Conservation (phyloP, 2,797 vertebrate species). For the Triplophysa yarkandensis region DNA sequence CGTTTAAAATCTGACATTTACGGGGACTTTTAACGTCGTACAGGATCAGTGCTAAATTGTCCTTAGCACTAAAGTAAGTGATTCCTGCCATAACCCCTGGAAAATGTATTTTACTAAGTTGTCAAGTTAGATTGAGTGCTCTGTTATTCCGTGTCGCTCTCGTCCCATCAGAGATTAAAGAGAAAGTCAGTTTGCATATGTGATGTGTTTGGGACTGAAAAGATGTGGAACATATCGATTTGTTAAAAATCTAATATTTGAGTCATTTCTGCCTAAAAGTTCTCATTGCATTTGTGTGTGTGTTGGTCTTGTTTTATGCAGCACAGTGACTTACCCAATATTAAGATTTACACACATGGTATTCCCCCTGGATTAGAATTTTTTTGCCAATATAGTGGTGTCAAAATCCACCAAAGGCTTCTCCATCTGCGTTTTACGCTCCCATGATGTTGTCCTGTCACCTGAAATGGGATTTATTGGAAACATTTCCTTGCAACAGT, state of each 20-base stretch:
- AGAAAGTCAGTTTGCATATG: conserved; percentile 25
- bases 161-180: conserved; percentile 51
- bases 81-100: conserved; percentile 35
- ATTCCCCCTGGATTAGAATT: conserved; percentile 3
- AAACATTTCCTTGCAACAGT: not conserved
- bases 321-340: not conserved
- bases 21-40: conserved; percentile 13
- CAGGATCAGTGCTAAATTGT: not conserved
- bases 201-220: conserved; percentile 4
- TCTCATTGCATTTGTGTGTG: not conserved
- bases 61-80: not conserved
- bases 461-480: conserved; percentile 3
- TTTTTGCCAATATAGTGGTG: not conserved
- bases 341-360: not conserved
- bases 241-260: not conserved
- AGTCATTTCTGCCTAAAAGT: not conserved
- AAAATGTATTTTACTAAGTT: conserved; percentile 45
- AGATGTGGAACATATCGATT: conserved; percentile 5
- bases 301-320: not conserved
- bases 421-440: not conserved
- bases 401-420: not conserved
- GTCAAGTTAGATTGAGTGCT: conserved; percentile 52
- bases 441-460: not conserved
- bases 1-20: conserved; percentile 20
- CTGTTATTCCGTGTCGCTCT: conserved; percentile 22